Evolutionary conservation across 1,140 invertebrate species (phyloP).

Genomic region (Trachymyrmex septentrionalis): DNA sequence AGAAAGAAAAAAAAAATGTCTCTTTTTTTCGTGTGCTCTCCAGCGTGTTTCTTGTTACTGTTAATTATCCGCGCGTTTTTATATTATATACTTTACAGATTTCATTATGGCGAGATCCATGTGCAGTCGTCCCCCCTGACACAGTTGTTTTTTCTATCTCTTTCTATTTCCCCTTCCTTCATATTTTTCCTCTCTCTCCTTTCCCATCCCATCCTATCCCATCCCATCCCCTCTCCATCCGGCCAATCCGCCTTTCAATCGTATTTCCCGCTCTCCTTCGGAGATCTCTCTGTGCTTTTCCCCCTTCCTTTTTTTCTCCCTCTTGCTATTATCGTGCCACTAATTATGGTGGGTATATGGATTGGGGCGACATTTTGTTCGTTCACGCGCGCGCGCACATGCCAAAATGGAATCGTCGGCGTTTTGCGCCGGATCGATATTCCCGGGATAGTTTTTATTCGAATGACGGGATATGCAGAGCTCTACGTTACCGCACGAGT

Average conservation of each 20-base stretch:
- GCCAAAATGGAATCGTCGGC: conserved; percentile 80
- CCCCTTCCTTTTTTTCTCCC: conserved; percentile 53
- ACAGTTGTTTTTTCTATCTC: conserved; percentile 74
- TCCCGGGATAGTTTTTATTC: conserved; percentile 46
- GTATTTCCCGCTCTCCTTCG: conserved; percentile 70
- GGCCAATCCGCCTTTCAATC: conserved; percentile 71
- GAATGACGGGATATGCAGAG: conserved; percentile 29
- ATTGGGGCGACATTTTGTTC: conserved; percentile 85
- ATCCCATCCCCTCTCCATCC: conserved; percentile 45
- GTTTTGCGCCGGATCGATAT: conserved; percentile 72
- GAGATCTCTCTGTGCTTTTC: conserved; percentile 46
- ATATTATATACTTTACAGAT: conserved; percentile 49
- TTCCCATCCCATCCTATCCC: conserved; percentile 34
- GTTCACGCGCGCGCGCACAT: conserved; percentile 69
- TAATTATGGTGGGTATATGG: conserved; percentile 84
- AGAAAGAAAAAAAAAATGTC: not conserved
- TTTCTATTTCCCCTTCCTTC: conserved; percentile 69
- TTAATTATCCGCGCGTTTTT: not conserved
- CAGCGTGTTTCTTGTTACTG: conserved; percentile 67
- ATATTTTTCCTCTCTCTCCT: conserved; percentile 63
- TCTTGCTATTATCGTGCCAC: conserved; percentile 59
- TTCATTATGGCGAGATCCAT: conserved; percentile 79
- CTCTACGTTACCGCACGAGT: conserved; percentile 67
- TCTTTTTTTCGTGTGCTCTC: conserved; percentile 55
- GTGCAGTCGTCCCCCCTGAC: conserved; percentile 76